Evolutionary conservation across 2,113 vertebrate species (phyloP).

Genomic region (Rutilus rutilus): DNA sequence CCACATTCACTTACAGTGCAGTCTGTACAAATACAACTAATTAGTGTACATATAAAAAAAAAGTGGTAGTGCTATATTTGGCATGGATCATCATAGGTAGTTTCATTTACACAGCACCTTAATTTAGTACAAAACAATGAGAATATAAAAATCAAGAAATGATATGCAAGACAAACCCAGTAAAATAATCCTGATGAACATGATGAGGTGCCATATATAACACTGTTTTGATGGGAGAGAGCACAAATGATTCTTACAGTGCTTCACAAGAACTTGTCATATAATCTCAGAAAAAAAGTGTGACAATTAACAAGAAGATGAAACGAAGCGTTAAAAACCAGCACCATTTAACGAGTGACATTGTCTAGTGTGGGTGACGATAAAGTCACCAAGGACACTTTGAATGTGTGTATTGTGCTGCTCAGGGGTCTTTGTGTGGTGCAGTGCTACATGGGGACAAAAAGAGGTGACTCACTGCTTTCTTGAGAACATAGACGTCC

Average conservation of each 20-base stretch:
- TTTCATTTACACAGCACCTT: constrained; percentile 21
- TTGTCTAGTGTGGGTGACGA: constrained; percentile 55
- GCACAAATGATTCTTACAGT: background rate
- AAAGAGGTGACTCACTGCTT: constrained; percentile 45
- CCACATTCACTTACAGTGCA: constrained; percentile 30
- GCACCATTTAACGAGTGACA: constrained; percentile 59
- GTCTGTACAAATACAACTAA: constrained; percentile 28
- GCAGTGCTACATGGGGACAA: background rate
- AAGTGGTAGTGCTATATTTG: constrained; percentile 13
- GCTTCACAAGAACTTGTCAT: background rate
- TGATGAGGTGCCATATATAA: background rate
- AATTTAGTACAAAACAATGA: constrained; percentile 35
- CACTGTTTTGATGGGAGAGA: background rate
- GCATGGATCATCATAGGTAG: constrained; percentile 26
- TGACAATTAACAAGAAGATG: constrained; percentile 1
- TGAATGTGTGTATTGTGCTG: constrained; percentile 60
- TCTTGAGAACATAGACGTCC: constrained; percentile 23
- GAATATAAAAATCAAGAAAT: constrained; percentile 26
- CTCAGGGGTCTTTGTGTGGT: constrained; percentile 26
- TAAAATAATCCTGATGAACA: background rate
- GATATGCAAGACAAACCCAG: constrained; percentile 13
- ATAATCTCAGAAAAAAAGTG: background rate
- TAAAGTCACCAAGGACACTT: constrained; percentile 62
- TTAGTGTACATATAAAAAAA: constrained; percentile 17
- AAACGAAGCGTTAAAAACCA: constrained; percentile 55